phyloP scores from a whole-genome alignment of 2,113 vertebrate genomes.

The Pleuronectes platessa region DNA sequence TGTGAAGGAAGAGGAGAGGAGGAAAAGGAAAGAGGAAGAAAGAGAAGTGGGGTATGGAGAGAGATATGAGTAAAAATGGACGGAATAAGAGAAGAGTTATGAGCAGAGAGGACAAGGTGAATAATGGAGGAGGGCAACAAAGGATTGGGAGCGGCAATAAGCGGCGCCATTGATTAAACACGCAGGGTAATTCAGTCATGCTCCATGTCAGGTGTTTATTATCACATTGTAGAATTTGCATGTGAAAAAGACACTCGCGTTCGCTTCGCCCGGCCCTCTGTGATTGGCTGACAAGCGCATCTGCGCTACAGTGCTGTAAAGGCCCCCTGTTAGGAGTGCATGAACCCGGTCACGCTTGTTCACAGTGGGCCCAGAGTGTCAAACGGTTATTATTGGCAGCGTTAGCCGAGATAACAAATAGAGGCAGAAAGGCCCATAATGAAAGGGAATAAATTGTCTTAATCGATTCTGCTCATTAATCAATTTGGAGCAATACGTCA shows the following conservation, averaged over 20 bases:
- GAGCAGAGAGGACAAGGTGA: constrained; percentile 24
- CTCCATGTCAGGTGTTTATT: constrained; percentile 86
- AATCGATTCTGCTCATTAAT: constrained; percentile 75
- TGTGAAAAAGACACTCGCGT: constrained; percentile 79
- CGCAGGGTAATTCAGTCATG: constrained; percentile 81
- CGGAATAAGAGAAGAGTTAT: constrained; percentile 5
- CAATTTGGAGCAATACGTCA: constrained; percentile 66
- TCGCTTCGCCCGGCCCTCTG: constrained; percentile 40
- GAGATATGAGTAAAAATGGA: not conserved
- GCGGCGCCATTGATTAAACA: constrained; percentile 78
- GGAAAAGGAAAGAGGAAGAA: constrained; percentile 10
- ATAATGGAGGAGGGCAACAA: constrained; percentile 22
- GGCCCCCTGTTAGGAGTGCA: constrained; percentile 69
- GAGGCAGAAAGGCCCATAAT: constrained; percentile 65
- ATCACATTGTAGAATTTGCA: constrained; percentile 85
- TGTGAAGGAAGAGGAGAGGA: constrained; percentile 28
- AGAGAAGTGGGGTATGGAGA: constrained; percentile 2
- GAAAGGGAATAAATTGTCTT: constrained; percentile 71
- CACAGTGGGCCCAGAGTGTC: constrained; percentile 73
- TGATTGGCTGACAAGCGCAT: constrained; percentile 72
- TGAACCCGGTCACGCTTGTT: constrained; percentile 77
- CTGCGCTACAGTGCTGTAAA: constrained; percentile 73
- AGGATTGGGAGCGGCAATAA: constrained; percentile 39
- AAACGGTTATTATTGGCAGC: constrained; percentile 80
- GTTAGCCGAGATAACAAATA: constrained; percentile 77